Conservation (phyloP, 2,888 invertebrate species). For the Ryuthela nishihirai region DNA sequence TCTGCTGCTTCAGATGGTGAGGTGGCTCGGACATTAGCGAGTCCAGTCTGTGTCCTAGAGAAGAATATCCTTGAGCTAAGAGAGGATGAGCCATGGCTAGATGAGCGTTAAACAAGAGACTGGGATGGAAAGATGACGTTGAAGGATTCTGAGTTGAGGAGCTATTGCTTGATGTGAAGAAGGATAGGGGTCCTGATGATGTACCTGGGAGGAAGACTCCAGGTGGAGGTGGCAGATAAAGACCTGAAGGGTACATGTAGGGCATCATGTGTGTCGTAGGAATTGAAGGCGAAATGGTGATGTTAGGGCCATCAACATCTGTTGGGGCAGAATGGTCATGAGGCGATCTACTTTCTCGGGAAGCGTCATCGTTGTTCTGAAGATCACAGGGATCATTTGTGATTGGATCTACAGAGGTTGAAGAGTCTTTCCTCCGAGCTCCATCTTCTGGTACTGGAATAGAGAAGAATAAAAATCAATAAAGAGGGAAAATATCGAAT, state of each 20-base stretch:
- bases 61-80: slow-evolving; percentile 25
- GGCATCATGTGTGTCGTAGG: slow-evolving; percentile 29
- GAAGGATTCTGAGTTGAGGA: slow-evolving; percentile 11
- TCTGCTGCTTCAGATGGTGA: slow-evolving; percentile 16
- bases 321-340: too few relatives aligned
- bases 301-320: slow-evolving; percentile 24
- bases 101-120: slow-evolving; percentile 25
- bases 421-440: too few relatives aligned
- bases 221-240: slow-evolving; percentile 25
- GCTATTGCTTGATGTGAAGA: too few relatives aligned
- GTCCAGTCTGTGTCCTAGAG: too few relatives aligned
- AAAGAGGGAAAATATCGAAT: too few relatives aligned
- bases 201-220: slow-evolving; percentile 21
- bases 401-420: too few relatives aligned
- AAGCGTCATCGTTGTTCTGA: too few relatives aligned
- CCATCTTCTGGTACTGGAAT: too few relatives aligned
- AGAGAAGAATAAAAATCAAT: too few relatives aligned
- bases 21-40: slow-evolving; percentile 21
- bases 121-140: slow-evolving; percentile 15
- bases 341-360: too few relatives aligned
- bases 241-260: slow-evolving; percentile 26
- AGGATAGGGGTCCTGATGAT: neutral
- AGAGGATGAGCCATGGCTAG: slow-evolving; percentile 27
- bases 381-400: too few relatives aligned
- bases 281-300: slow-evolving; percentile 22